A percentile compares a stretch with the other conserved stretches of the same genome.
phyloP scores from a whole-genome alignment of 2,888 invertebrate genomes.

The Hydraecia micacea region DNA sequence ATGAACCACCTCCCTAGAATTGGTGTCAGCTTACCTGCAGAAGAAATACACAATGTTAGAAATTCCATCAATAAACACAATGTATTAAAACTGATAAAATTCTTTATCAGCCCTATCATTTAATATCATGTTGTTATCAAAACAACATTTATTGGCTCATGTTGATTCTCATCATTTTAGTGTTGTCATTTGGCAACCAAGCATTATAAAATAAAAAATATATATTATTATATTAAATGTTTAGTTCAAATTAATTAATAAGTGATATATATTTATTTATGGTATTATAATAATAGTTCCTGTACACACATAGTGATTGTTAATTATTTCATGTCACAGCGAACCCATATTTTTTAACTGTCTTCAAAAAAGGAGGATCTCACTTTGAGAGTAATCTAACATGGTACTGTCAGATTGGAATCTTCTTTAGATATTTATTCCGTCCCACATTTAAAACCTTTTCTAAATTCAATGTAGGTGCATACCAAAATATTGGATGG shows the following conservation, averaged over 20 bases:
- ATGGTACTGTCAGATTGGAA: neutral
- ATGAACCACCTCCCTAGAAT: neutral
- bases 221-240: neutral
- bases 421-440: neutral
- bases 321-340: neutral
- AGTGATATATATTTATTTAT: no score
- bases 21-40: slow-evolving; percentile 29
- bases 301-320: neutral
- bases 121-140: slow-evolving; percentile 84
- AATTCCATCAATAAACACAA: neutral
- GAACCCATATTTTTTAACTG: neutral
- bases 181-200: slow-evolving; percentile 2
- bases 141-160: slow-evolving; percentile 85
- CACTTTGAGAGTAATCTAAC: neutral
- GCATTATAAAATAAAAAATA: neutral
- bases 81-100: neutral
- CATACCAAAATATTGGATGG: neutral
- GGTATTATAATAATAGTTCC: no score
- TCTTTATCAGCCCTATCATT: slow-evolving; percentile 86
- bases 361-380: neutral
- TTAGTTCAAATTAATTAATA: neutral
- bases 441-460: no score
- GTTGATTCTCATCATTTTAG: slow-evolving; percentile 80
- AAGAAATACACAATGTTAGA: slow-evolving; percentile 23
- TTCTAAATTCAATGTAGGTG: neutral